phyloP scores from a whole-genome alignment of 2,797 vertebrate genomes.

The Triplophysa yarkandensis region DNA sequence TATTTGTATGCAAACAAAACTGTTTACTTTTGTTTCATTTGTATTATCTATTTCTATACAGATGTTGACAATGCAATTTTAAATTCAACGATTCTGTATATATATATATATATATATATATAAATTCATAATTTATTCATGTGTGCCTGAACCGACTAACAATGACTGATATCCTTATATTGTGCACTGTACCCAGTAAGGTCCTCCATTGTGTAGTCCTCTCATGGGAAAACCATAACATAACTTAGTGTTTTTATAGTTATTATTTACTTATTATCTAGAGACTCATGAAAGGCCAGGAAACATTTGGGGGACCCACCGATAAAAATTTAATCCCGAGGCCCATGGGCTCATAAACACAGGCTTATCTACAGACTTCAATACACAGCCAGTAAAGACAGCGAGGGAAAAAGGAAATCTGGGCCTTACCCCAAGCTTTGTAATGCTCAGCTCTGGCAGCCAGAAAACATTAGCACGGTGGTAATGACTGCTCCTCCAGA shows the following conservation, averaged over 20 bases:
- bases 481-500: conserved; percentile 55
- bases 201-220: not conserved
- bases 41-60: not conserved
- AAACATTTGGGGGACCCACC: not conserved
- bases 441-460: conserved; percentile 20
- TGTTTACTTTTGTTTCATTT: not conserved
- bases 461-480: conserved; percentile 32
- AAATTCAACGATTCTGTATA: not conserved
- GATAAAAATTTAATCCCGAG: not conserved
- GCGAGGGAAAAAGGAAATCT: conserved; percentile 23
- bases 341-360: not conserved
- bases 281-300: not conserved
- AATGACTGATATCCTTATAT: not conserved
- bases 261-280: not conserved
- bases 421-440: conserved; percentile 11
- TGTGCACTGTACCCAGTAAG: not conserved
- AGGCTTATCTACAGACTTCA: not conserved
- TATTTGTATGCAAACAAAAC: not conserved
- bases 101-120: not conserved
- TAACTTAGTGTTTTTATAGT: not conserved
- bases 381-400: conserved; percentile 20
- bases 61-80: not conserved
- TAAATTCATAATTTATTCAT: not conserved
- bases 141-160: not conserved
- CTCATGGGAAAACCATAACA: not conserved